Percentiles rank a stretch among this genome's conserved stretches.
phyloP scores from a whole-genome alignment of 2,797 vertebrate species.

The Cephalopachus bancanus region DNA sequence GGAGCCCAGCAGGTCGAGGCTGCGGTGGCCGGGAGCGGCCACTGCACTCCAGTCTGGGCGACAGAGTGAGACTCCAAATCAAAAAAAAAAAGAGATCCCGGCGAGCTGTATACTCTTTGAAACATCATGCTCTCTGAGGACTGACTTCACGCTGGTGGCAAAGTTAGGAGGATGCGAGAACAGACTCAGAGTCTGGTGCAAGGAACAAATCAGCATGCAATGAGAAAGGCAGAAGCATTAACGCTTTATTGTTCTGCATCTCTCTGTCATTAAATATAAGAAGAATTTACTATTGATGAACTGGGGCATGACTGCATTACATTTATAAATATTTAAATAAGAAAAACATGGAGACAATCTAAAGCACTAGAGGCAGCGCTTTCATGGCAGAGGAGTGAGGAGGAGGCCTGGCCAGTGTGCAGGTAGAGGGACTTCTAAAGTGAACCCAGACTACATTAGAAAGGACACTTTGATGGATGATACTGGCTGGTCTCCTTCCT shows the following conservation, averaged over 20 bases:
- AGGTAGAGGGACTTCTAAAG: slow-evolving; percentile 22
- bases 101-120: neutral
- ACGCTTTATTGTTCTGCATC: neutral
- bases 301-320: neutral
- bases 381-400: slow-evolving; percentile 43
- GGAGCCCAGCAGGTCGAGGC: no score
- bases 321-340: slow-evolving; percentile 74
- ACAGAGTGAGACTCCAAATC: no score
- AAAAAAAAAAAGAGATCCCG: neutral
- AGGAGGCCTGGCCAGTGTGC: neutral
- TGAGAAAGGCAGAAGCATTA: neutral
- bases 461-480: slow-evolving; percentile 63
- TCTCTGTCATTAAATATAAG: slow-evolving; percentile 48
- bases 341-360: neutral
- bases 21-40: no score
- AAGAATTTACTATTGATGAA: slow-evolving; percentile 51
- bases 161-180: neutral
- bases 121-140: accelerated
- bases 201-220: neutral
- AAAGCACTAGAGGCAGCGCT: neutral
- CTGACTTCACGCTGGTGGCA: neutral
- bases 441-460: slow-evolving; percentile 20
- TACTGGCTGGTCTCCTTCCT: slow-evolving; percentile 62
- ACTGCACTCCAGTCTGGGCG: no score
- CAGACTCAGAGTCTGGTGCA: neutral